phyloP scores from a whole-genome alignment of 2,797 vertebrate species.

The Urosaurus nigricauda region DNA sequence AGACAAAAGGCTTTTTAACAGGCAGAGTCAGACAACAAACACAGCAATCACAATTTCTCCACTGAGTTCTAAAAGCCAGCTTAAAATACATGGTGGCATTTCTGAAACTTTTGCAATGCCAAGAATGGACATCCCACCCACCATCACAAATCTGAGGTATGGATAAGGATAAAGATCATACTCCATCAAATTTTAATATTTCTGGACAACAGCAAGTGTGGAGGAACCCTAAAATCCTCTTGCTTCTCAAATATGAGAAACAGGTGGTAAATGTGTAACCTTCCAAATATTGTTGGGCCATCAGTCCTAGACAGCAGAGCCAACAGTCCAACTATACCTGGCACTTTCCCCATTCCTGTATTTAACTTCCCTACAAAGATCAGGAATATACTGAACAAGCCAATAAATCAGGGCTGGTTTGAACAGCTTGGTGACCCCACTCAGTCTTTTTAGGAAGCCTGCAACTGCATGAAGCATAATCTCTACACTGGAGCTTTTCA shows the following conservation, averaged over 20 bases:
- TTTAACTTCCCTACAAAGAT: neutral
- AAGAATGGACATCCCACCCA: neutral
- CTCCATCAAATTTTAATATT: neutral
- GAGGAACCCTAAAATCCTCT: neutral
- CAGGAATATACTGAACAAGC: neutral
- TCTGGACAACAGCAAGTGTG: neutral
- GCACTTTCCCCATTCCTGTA: neutral
- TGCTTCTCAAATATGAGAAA: neutral
- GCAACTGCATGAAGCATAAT: neutral
- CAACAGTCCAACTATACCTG: neutral
- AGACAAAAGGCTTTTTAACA: slow-evolving; percentile 13
- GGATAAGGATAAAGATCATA: neutral
- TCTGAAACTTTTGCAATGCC: neutral
- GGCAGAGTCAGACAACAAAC: neutral
- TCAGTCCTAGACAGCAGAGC: neutral
- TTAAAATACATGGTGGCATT: neutral
- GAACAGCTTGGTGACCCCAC: too few relatives aligned
- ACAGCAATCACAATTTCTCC: neutral
- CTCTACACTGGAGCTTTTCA: neutral
- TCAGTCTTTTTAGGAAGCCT: neutral
- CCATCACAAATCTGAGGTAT: neutral
- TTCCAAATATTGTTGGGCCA: neutral
- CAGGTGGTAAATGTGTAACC: neutral
- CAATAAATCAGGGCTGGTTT: neutral
- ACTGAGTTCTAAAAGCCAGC: neutral